These are phyloP conservation scores for Lingula anatina DNA, from an alignment of 2,888 invertebrate species.

Conservation along the genomic window DNA sequence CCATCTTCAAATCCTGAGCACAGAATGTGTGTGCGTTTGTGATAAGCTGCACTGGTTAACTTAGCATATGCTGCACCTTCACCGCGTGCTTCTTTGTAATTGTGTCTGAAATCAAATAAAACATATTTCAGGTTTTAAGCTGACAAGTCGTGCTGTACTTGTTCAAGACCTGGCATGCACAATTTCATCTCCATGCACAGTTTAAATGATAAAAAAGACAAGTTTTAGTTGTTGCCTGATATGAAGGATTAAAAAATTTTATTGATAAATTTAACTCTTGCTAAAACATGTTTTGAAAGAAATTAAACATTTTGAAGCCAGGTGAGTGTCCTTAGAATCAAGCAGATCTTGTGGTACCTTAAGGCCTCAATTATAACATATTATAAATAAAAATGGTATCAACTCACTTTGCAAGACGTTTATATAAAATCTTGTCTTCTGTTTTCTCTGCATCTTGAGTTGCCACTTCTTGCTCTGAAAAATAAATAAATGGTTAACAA, in stretches of 20 bases:
- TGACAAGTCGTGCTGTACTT: too few species aligned
- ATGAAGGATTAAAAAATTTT: background rate
- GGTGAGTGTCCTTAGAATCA: too few species aligned
- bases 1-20: conserved; percentile 89
- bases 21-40: conserved; percentile 71
- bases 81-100: conserved; percentile 49
- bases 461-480: too few species aligned
- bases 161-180: too few species aligned
- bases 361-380: too few species aligned
- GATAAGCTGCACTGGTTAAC: conserved; percentile 78
- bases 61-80: conserved; percentile 55
- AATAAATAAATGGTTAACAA: too few species aligned
- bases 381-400: too few species aligned
- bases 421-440: conserved; percentile 23
- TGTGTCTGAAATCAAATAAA: conserved; percentile 59
- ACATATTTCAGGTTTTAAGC: background rate
- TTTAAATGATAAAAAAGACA: too few species aligned
- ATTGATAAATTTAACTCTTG: background rate
- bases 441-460: conserved; percentile 14
- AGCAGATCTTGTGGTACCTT: too few species aligned
- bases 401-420: conserved; percentile 17
- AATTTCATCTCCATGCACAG: too few species aligned
- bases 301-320: too few species aligned
- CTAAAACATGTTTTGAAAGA: background rate
- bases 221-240: too few species aligned